Percentiles rank a stretch among this genome's conserved stretches.
Evolutionary conservation across 2,113 vertebrate genomes (phyloP).

Genomic region (Ageneiosus marmoratus): DNA sequence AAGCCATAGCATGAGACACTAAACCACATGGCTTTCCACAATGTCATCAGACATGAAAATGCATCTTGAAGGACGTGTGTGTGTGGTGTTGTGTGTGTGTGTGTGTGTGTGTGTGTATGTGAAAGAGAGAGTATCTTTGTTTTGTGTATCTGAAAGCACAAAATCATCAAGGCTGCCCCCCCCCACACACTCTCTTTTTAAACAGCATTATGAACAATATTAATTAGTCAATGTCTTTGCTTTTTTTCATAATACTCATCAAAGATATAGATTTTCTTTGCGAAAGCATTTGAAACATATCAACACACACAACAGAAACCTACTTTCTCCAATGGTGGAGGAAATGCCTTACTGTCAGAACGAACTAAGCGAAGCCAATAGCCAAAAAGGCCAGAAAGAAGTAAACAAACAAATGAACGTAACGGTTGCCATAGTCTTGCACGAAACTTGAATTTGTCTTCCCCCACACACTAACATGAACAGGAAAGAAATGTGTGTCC

Average conservation of each 20-base stretch:
- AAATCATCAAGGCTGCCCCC: constrained; percentile 76
- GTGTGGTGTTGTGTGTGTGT: too few species aligned
- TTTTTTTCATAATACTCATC: constrained; percentile 54
- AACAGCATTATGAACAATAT: constrained; percentile 71
- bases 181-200: constrained; percentile 25
- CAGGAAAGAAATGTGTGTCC: constrained; percentile 72
- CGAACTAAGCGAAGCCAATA: constrained; percentile 66
- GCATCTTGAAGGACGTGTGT: constrained; percentile 41
- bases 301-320: constrained; percentile 61
- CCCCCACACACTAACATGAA: constrained; percentile 64
- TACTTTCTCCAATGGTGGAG: constrained; percentile 67
- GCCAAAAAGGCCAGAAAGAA: constrained; percentile 64
- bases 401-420: constrained; percentile 60
- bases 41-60: constrained; percentile 52
- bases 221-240: constrained; percentile 50
- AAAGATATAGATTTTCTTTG: constrained; percentile 59
- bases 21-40: constrained; percentile 54
- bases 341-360: constrained; percentile 70
- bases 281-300: constrained; percentile 66
- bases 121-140: too few species aligned
- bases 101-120: too few species aligned
- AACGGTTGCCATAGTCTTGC: constrained; percentile 57
- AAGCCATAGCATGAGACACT: constrained; percentile 70
- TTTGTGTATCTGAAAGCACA: constrained; percentile 70
- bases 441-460: constrained; percentile 70